Conservation (phyloP, 2,797 vertebrate genomes). For the Hemitrygon akajei region DNA sequence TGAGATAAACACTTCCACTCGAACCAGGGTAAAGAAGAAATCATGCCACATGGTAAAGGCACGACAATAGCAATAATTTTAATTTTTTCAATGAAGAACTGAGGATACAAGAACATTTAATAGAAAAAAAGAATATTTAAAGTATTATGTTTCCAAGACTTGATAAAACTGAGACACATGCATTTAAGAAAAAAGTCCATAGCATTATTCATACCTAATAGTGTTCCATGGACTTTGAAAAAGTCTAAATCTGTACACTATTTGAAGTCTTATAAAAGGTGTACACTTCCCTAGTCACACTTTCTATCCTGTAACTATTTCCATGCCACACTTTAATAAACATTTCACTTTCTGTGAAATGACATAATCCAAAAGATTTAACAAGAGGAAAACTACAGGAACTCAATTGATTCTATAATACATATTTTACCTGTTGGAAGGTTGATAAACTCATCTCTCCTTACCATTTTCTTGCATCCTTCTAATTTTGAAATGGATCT, state of each 20-base stretch:
- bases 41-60: not conserved
- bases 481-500: not conserved
- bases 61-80: not conserved
- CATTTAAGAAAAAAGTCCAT: not conserved
- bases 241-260: not conserved
- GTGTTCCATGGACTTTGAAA: not conserved
- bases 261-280: not conserved
- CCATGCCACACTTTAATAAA: too few species aligned
- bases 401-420: not conserved
- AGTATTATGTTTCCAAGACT: not conserved
- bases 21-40: not conserved
- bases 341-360: not conserved
- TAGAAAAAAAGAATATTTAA: not conserved
- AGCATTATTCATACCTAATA: too few species aligned
- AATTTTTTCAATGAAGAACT: not conserved
- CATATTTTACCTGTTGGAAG: not conserved
- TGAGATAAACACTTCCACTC: not conserved
- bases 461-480: not conserved
- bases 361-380: not conserved
- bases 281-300: too few species aligned
- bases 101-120: too few species aligned
- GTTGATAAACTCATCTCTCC: not conserved
- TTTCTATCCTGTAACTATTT: too few species aligned
- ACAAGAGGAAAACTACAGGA: not conserved
- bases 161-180: not conserved